Percentiles rank a stretch among this genome's conserved stretches.
Evolutionary conservation across 2,888 invertebrate genomes (phyloP).

Genomic region (Cremastinae sp.): DNA sequence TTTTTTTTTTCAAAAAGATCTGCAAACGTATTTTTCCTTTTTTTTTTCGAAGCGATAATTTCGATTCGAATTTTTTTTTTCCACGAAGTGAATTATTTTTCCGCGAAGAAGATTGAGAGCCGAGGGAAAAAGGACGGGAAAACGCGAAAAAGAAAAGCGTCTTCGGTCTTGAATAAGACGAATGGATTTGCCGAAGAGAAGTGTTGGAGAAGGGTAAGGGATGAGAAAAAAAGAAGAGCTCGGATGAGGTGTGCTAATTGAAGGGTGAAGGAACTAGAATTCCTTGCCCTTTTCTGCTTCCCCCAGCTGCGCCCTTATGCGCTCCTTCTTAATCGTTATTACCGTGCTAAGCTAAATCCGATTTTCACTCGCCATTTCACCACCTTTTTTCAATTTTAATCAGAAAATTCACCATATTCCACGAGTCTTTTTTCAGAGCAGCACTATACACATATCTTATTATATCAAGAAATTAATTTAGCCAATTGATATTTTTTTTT

Average conservation of each 20-base stretch:
- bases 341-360: constrained; percentile 14
- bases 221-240: constrained; percentile 10
- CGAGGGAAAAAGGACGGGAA: constrained; percentile 16
- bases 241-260: constrained; percentile 48
- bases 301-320: not conserved
- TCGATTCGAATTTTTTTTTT: not conserved
- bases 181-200: constrained; percentile 46
- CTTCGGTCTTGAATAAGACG: constrained; percentile 52
- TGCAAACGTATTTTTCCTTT: too few relatives aligned
- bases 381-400: not conserved
- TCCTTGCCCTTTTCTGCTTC: not conserved
- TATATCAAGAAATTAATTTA: too few relatives aligned
- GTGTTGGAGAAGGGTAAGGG: constrained; percentile 1
- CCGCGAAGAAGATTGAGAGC: constrained; percentile 25
- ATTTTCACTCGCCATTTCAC: constrained; percentile 35
- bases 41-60: too few relatives aligned
- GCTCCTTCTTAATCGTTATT: constrained; percentile 23
- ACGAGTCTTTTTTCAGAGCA: too few relatives aligned
- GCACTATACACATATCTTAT: too few relatives aligned
- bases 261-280: constrained; percentile 41
- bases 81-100: constrained; percentile 58
- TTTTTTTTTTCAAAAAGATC: too few relatives aligned
- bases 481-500: too few relatives aligned
- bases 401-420: too few relatives aligned
- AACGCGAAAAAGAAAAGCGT: constrained; percentile 17